Conservation (phyloP, 1,140 invertebrate species). For the Drosophila nigrodunni region DNA sequence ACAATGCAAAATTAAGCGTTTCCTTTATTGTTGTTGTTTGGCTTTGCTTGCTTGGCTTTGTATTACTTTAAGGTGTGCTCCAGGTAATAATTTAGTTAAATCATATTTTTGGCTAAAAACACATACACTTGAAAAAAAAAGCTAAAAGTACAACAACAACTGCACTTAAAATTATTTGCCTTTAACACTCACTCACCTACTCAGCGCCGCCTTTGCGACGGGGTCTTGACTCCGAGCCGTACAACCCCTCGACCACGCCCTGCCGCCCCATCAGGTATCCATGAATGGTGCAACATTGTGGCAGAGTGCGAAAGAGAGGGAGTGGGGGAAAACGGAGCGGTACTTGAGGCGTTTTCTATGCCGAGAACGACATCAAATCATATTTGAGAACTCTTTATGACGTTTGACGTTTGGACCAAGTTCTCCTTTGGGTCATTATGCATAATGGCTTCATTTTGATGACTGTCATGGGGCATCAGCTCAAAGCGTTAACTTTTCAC, state of each 20-base stretch:
- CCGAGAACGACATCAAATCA: conserved; percentile 50
- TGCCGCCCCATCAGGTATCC: conserved; percentile 1
- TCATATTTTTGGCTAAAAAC: conserved; percentile 76
- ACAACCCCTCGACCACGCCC: background rate
- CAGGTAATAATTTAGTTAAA: conserved; percentile 84
- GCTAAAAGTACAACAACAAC: conserved; percentile 19
- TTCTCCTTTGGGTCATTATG: conserved; percentile 23
- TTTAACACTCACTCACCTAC: conserved; percentile 78
- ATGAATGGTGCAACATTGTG: conserved; percentile 28
- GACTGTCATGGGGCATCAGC: conserved; percentile 7
- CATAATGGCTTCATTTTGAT: conserved; percentile 49
- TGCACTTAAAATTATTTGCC: conserved; percentile 73
- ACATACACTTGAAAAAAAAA: conserved; percentile 20
- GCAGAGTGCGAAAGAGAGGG: conserved; percentile 3
- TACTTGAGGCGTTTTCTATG: conserved; percentile 39
- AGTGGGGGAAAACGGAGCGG: background rate
- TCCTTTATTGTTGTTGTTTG: conserved; percentile 77
- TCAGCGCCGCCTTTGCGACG: conserved; percentile 70
- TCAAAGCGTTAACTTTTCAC: conserved; percentile 1
- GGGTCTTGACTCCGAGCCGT: conserved; percentile 39
- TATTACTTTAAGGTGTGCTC: conserved; percentile 84
- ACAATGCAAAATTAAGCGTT: conserved; percentile 83
- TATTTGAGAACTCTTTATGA: conserved; percentile 40
- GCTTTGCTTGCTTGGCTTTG: conserved; percentile 63
- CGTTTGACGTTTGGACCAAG: conserved; percentile 39